phyloP scores from a whole-genome alignment of 2,888 invertebrate species.

The Mesorhabditis belari region DNA sequence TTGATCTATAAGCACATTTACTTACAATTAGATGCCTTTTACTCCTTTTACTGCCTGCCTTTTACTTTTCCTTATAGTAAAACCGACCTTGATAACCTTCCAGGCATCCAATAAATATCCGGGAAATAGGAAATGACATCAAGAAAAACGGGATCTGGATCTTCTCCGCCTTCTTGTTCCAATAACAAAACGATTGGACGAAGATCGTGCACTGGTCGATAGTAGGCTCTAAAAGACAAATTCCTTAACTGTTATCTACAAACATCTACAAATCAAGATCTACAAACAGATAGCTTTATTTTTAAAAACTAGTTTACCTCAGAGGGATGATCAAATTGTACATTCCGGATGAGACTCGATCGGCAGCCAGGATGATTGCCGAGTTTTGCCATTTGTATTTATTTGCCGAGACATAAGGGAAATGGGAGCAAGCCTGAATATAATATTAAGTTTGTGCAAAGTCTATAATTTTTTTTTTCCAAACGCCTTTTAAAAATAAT shows the following conservation, averaged over 20 bases:
- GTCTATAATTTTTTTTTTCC: too few species aligned
- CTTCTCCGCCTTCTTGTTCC: conserved; percentile 60
- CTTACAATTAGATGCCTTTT: background rate
- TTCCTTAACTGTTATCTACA: too few species aligned
- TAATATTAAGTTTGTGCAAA: background rate
- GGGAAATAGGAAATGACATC: conserved; percentile 95
- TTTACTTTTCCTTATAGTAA: background rate
- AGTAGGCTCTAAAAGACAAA: conserved; percentile 69
- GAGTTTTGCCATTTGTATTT: conserved; percentile 92
- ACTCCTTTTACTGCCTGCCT: background rate
- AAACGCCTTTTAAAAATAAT: conserved; percentile 73
- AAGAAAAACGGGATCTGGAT: conserved; percentile 66
- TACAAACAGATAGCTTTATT: background rate
- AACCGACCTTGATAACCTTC: conserved; percentile 81
- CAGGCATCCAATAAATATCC: conserved; percentile 94
- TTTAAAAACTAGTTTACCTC: conserved; percentile 36
- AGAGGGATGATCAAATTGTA: conserved; percentile 97
- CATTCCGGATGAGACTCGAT: conserved; percentile 91
- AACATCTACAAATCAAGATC: background rate
- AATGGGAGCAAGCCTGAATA: conserved; percentile 81
- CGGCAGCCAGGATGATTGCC: conserved; percentile 91
- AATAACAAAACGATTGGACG: conserved; percentile 89
- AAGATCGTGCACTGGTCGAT: conserved; percentile 81
- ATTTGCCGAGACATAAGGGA: conserved; percentile 81
- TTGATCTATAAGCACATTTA: background rate